A percentile compares a stretch with the other conserved stretches of the same genome.
Evolutionary conservation across 2,113 vertebrate genomes (phyloP).

Genomic region (Parotia lawesii): DNA sequence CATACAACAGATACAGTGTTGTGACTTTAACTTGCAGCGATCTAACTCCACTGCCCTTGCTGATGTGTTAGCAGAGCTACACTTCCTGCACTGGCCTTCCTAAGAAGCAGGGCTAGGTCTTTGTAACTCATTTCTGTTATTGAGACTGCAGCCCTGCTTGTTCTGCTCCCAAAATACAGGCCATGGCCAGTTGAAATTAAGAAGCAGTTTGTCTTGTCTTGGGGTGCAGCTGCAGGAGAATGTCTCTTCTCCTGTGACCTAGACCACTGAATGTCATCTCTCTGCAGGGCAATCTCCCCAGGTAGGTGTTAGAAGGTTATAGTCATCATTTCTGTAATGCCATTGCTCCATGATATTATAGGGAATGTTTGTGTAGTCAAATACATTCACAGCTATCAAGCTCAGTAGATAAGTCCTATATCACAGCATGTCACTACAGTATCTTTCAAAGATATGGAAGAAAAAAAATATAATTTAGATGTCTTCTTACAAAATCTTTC

Average conservation of each 20-base stretch:
- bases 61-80: not conserved
- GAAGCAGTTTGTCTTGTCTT: not conserved
- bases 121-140: not conserved
- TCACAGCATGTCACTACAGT: not conserved
- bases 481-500: not conserved
- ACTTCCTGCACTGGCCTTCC: not conserved
- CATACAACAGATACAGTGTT: not conserved
- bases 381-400: not conserved
- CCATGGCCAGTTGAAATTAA: not conserved
- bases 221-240: not conserved
- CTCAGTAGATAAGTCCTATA: not conserved
- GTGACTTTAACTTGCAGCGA: not conserved
- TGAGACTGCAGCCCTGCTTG: not conserved
- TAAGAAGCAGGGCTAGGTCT: not conserved
- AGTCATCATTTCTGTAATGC: not conserved
- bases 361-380: not conserved
- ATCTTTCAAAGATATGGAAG: not conserved
- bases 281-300: not conserved
- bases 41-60: not conserved
- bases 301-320: not conserved
- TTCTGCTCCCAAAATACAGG: not conserved
- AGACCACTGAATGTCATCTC: not conserved
- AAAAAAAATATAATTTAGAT: not conserved
- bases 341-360: not conserved
- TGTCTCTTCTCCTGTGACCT: not conserved